Conservation (phyloP, 2,888 invertebrate species). For the Ornithoptera priamus region DNA sequence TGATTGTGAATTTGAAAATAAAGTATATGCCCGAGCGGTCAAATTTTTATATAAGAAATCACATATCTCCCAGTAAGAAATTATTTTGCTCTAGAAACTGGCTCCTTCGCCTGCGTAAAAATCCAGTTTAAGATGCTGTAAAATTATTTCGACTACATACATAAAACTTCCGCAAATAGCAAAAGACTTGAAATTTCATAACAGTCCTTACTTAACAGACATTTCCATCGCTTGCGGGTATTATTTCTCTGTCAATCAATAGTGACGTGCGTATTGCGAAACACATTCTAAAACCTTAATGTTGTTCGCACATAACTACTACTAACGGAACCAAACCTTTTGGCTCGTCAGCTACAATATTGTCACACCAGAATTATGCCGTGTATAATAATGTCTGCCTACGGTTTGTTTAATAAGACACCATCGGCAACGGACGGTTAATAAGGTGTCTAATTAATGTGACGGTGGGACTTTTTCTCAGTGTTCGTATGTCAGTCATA, state of each 20-base stretch:
- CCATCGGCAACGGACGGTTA: conserved; percentile 32
- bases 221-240: conserved; percentile 16
- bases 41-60: no score
- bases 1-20: no score
- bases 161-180: not conserved
- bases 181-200: conserved; percentile 3
- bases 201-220: conserved; percentile 16
- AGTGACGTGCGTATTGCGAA: conserved; percentile 11
- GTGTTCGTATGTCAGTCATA: conserved; percentile 8
- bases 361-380: conserved; percentile 12
- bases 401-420: conserved; percentile 38
- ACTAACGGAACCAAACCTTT: conserved; percentile 6
- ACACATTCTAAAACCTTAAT: conserved; percentile 9
- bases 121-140: no score
- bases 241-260: conserved; percentile 26
- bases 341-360: not conserved
- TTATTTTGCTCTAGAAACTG: no score
- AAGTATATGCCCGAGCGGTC: no score
- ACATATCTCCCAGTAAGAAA: no score
- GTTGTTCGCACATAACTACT: conserved; percentile 5
- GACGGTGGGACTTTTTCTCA: conserved; percentile 53
- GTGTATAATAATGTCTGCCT: conserved; percentile 8
- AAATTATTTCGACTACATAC: not conserved
- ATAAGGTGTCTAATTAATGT: conserved; percentile 38
- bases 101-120: no score